Conservation (phyloP, 2,888 invertebrate species). For the Dicyrtomina minuta region DNA sequence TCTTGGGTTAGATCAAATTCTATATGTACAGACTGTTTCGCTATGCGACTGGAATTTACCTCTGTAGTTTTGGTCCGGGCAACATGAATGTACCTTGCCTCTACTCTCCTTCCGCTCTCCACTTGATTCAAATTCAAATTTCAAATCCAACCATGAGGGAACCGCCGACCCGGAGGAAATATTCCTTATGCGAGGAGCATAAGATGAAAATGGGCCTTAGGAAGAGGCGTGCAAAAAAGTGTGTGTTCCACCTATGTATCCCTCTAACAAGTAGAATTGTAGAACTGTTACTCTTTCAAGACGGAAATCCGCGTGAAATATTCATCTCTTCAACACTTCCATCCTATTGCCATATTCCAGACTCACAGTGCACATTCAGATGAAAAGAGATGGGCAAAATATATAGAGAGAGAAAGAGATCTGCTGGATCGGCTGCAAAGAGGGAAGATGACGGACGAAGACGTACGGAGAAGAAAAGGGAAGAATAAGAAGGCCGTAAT, state of each 20-base stretch:
- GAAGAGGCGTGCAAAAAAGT: constrained; percentile 10
- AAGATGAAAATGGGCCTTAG: constrained; percentile 2
- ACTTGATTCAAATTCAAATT: no score
- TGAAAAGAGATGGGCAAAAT: constrained; percentile 18
- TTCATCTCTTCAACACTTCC: constrained; percentile 53
- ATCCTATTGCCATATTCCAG: constrained; percentile 29
- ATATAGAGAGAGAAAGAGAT: constrained; percentile 16
- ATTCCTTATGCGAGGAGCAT: constrained; percentile 13
- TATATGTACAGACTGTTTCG: background rate
- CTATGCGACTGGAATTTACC: background rate
- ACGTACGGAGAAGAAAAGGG: constrained; percentile 9
- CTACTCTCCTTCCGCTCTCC: constrained; percentile 10
- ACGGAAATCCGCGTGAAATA: constrained; percentile 53
- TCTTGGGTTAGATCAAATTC: background rate
- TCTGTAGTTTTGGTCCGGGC: background rate
- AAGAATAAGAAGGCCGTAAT: constrained; percentile 1
- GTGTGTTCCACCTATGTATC: background rate
- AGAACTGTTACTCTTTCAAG: constrained; percentile 12
- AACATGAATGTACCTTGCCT: background rate
- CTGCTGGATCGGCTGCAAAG: background rate
- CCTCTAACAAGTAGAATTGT: background rate
- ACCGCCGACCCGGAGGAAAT: constrained; percentile 23
- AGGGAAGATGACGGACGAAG: constrained; percentile 21
- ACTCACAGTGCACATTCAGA: constrained; percentile 7
- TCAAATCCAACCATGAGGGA: background rate